phyloP scores from a whole-genome alignment of 2,113 vertebrate genomes.

The Embiotoca jacksoni region DNA sequence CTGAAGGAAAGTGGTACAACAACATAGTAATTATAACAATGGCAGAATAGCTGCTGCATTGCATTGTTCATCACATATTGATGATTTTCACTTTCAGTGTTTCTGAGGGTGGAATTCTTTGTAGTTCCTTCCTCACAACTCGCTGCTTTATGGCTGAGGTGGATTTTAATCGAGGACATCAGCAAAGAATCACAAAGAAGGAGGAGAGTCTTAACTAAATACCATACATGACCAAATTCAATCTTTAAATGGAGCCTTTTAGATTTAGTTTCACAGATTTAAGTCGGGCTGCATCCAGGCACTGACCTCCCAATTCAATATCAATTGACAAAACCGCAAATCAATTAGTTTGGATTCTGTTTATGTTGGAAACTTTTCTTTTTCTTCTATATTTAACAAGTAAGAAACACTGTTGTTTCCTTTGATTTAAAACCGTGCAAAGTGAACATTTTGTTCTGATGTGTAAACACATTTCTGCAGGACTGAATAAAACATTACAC shows the following conservation, averaged over 20 bases:
- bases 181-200: slow-evolving; percentile 8
- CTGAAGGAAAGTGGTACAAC: slow-evolving; percentile 54
- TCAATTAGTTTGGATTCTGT: background rate
- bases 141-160: slow-evolving; percentile 4
- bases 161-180: slow-evolving; percentile 40
- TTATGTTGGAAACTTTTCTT: background rate
- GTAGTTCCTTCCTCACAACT: slow-evolving; percentile 13
- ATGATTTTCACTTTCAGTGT: slow-evolving; percentile 29
- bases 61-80: slow-evolving; percentile 58
- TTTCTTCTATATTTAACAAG: background rate
- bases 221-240: background rate
- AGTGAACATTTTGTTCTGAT: background rate
- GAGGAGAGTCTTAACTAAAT: slow-evolving; percentile 1
- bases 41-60: slow-evolving; percentile 45
- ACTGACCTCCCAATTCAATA: background rate
- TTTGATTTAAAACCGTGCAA: background rate
- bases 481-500: no score
- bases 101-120: slow-evolving; percentile 21
- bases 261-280: background rate
- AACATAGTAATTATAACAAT: slow-evolving; percentile 57
- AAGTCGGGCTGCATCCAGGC: background rate
- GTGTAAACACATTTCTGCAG: background rate
- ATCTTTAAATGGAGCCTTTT: background rate
- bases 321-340: background rate
- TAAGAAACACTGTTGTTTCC: background rate